These are phyloP conservation scores for Phaedon cochleariae DNA, from an alignment of 2,888 invertebrate species.

Conservation along the genomic window DNA sequence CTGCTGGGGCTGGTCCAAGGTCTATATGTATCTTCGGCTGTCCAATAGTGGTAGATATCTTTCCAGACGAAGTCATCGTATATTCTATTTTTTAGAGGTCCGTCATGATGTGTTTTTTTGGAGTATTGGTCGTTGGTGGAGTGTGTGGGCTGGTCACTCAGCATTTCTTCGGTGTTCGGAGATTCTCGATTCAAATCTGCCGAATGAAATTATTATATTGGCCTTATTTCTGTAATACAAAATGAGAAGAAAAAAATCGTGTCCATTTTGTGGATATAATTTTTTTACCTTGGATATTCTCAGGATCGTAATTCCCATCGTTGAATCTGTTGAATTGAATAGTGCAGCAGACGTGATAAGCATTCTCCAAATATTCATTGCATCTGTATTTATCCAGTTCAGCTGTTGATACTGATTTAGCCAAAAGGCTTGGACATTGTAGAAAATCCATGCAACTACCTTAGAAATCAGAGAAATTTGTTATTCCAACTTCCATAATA, in stretches of 20 bases:
- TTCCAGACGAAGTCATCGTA: no score
- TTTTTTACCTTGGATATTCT: not conserved
- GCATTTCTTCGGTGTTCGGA: not conserved
- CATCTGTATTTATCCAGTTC: constrained; percentile 4
- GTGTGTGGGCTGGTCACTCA: not conserved
- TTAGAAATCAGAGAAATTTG: constrained; percentile 28
- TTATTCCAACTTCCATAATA: no score
- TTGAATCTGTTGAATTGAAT: not conserved
- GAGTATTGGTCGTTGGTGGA: not conserved
- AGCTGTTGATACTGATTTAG: constrained; percentile 27
- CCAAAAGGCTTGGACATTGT: constrained; percentile 37
- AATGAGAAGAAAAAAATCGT: no score
- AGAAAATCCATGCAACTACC: constrained; percentile 43
- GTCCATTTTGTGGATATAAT: no score
- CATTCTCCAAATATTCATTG: not conserved
- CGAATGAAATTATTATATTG: no score
- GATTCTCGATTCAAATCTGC: no score
- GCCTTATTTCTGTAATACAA: no score
- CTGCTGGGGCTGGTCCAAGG: no score
- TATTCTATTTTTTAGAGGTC: not conserved
- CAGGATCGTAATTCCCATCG: not conserved
- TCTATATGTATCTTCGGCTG: no score
- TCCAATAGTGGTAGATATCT: no score
- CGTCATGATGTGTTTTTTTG: not conserved
- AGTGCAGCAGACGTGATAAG: not conserved